Conservation (phyloP, 2,888 invertebrate species). For the Drosophila barbarae region DNA sequence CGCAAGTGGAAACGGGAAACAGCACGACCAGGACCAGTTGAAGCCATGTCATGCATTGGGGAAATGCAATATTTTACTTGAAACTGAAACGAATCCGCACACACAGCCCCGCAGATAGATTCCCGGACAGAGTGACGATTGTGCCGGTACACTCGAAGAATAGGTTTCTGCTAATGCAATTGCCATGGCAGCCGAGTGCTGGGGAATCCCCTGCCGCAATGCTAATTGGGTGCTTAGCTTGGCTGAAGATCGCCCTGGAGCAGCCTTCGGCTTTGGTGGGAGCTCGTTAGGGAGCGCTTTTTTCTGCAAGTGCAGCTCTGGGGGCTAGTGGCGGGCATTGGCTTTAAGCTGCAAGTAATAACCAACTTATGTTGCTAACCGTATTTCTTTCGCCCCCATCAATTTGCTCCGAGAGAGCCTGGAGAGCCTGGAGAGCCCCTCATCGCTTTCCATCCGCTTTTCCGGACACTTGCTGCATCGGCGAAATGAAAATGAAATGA, state of each 20-base stretch:
- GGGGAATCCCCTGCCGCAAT: background rate
- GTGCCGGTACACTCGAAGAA: constrained; percentile 8
- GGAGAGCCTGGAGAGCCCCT: background rate
- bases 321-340: constrained; percentile 35
- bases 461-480: constrained; percentile 50
- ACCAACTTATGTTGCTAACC: constrained; percentile 74
- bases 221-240: constrained; percentile 5
- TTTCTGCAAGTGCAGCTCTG: constrained; percentile 21
- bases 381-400: constrained; percentile 66
- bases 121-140: constrained; percentile 30
- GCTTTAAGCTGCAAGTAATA: constrained; percentile 71
- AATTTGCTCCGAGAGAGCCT: constrained; percentile 41
- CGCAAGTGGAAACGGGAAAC: constrained; percentile 11
- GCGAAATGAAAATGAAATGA: constrained; percentile 68
- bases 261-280: background rate
- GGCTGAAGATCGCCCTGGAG: background rate
- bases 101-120: constrained; percentile 41
- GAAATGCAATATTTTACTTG: constrained; percentile 69
- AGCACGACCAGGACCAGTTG: constrained; percentile 9
- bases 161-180: background rate
- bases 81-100: constrained; percentile 54
- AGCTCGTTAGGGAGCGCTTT: background rate
- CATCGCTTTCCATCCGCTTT: constrained; percentile 26
- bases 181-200: background rate
- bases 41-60: constrained; percentile 55